These are phyloP conservation scores for Neosilurus mollespiculum DNA, from an alignment of 2,797 vertebrate species.

Conservation along the genomic window DNA sequence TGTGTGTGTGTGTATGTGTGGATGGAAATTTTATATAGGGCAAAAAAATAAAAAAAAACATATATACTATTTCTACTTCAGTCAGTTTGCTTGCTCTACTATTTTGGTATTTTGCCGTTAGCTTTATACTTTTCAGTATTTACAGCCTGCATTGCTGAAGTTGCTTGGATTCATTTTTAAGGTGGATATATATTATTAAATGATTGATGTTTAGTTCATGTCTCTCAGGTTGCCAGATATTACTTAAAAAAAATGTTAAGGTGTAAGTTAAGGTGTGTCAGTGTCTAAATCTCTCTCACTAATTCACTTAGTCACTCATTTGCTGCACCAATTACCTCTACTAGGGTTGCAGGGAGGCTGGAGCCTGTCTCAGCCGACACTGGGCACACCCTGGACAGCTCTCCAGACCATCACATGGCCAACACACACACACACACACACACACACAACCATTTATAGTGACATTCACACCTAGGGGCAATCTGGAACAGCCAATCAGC, in stretches of 20 bases:
- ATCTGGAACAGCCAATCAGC: no score
- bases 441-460: no score
- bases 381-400: no score
- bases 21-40: neutral
- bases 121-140: neutral
- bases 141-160: neutral
- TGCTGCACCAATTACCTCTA: no score
- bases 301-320: no score
- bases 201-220: neutral
- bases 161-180: neutral
- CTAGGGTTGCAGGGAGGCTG: no score
- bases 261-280: neutral
- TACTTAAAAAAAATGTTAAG: neutral
- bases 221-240: neutral
- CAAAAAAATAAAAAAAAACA: neutral
- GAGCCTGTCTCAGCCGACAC: no score
- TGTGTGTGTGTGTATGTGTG: neutral
- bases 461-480: no score
- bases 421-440: no score
- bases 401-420: no score
- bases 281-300: no score
- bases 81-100: neutral
- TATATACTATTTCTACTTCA: neutral
- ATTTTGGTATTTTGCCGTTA: neutral
- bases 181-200: neutral